Base-by-base conservation (phyloP, 2,888 invertebrate genomes). In the Drosophila affinis region DNA sequence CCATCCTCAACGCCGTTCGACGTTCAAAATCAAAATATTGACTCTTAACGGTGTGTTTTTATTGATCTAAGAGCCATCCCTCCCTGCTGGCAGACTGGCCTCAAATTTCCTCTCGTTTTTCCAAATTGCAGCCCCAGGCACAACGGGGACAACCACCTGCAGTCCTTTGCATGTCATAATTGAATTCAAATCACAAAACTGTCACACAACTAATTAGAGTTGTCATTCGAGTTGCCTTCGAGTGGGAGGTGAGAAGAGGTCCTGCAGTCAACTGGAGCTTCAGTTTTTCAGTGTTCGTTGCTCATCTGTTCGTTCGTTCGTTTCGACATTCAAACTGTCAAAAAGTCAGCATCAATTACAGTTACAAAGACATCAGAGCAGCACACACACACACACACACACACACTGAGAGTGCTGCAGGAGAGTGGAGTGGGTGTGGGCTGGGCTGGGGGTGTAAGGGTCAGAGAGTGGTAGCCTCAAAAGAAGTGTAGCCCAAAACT, bases 321-420 rank as follows among this genome's bases (percentile, higher is more conserved):
- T 70, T 83, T 74, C 86, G 77, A 81, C 87, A 85, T 89, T 83
- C 81, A 88, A 90, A 88, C 89, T 91, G 90, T 91, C 90, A 90
- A 83, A 91, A 90, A 90, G 91, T 90, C 90, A 90, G 85, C 87
- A 82, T 90, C 88, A 90, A 90, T 90, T 89, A 90, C 85, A 89
- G 81, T 80, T 83, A 78, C 77, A 79, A 77, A 84, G 81, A 87
- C 81, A 82, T 84, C 81, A 84, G 39, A 60, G 73, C 71, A 32
- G 48, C 34, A n/a, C 12, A 5, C 34, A 12, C 47, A 63, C 64
- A 71, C 39, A n/a, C n/a, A n/a, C n/a, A n/a, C 12, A 5, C 34
- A 12, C 47, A 63, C 64, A 71, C 39, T 45, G 53, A 39, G 51
- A 29, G 45, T 21, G 32, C 4, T 12, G 17, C 47, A 47, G 52